A percentile compares a stretch with the other conserved stretches of the same genome.
phyloP scores from a whole-genome alignment of 2,113 vertebrate genomes.

The Lontra canadensis region DNA sequence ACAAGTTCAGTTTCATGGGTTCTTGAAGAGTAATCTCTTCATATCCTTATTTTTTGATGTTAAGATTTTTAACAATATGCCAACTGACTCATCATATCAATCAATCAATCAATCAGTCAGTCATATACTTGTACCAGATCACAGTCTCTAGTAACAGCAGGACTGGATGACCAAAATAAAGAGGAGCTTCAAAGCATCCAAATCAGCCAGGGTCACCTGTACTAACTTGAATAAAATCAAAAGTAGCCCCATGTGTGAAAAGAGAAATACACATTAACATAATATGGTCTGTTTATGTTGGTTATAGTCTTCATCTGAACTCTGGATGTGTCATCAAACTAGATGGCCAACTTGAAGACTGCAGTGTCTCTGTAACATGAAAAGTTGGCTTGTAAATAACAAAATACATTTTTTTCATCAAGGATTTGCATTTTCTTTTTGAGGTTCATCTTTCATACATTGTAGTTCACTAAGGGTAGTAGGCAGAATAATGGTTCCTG shows the following conservation, averaged over 20 bases:
- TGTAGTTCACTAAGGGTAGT: background rate
- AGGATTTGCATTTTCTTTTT: background rate
- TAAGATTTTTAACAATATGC: conserved; percentile 66
- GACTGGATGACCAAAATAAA: background rate
- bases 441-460: background rate
- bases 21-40: background rate
- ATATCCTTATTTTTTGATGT: conserved; percentile 19
- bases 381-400: background rate
- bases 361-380: background rate
- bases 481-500: background rate
- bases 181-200: background rate
- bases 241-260: background rate
- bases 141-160: background rate
- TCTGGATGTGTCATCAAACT: background rate
- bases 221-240: background rate
- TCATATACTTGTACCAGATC: background rate
- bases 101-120: background rate
- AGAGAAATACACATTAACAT: background rate
- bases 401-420: background rate
- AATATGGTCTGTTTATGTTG: background rate
- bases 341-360: background rate
- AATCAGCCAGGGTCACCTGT: background rate
- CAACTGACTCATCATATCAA: conserved; percentile 57
- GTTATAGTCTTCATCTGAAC: background rate
- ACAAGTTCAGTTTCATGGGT: background rate